phyloP scores from a whole-genome alignment of 2,113 vertebrate species.

The Turdus rufiventris region DNA sequence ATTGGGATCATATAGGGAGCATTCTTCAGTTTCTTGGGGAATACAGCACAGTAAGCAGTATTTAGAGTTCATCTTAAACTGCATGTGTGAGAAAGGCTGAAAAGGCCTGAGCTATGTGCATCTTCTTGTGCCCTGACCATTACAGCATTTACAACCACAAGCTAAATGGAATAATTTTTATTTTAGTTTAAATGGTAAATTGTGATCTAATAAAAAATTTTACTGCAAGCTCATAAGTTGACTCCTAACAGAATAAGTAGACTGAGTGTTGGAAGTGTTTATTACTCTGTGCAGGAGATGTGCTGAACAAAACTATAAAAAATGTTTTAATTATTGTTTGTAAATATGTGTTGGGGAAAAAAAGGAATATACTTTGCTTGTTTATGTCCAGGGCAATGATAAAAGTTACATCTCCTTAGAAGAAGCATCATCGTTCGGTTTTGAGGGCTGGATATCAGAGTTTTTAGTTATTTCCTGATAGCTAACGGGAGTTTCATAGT shows the following conservation, averaged over 20 bases:
- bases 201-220: background rate
- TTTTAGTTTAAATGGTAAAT: background rate
- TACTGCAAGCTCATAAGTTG: background rate
- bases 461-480: background rate
- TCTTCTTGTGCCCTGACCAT: background rate
- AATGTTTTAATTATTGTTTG: background rate
- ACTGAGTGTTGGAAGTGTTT: background rate
- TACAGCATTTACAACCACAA: background rate
- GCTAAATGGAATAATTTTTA: background rate
- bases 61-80: background rate
- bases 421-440: background rate
- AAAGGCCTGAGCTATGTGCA: background rate
- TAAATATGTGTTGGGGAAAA: background rate
- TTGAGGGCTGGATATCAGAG: background rate
- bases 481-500: background rate
- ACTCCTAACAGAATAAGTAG: background rate
- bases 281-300: background rate
- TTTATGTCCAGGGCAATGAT: background rate
- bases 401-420: background rate
- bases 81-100: background rate
- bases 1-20: background rate
- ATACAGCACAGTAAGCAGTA: background rate
- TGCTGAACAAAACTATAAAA: background rate
- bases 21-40: background rate
- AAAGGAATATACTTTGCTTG: background rate